Base-by-base conservation (phyloP, 37 sponge, comb jelly and placozoan species). In the Ianthella basta region DNA sequence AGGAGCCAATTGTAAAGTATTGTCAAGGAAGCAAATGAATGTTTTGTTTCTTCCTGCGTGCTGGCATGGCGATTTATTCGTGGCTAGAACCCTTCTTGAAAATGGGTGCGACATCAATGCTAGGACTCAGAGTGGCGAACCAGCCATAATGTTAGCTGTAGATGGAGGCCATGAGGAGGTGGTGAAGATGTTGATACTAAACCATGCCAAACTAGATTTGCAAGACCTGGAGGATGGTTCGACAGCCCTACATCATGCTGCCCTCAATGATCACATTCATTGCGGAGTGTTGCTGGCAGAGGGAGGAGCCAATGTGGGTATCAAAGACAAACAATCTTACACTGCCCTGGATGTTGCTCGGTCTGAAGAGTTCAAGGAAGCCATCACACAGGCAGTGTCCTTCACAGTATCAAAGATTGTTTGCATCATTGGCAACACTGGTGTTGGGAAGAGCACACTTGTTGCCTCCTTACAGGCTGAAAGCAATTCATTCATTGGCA, bases 51-150 rank as follows among this genome's bases (percentile, higher is more conserved):
- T 32, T 73, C 3, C 0, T 38, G 84, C 84, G 0, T 59, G 64
- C 8, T 1, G 16, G 24, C 4, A 21, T 12, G 14, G 21, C 14
- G 73, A 27, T 15, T 4, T 33, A 8, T 32, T 72, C 14, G 73
- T 29, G 1, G 60, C 12, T 40, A 19, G 2, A 18, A 33, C 29
- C 1, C 63, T 33, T 24, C 16, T 25, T 67, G 37, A 32, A 0
- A 34, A 56, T 44, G 84, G 89, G 15, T 88, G 89, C 79, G 89
- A 88, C 29, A 23, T 84, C 0, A 79, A 88, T 68, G 56, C 84
- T 14, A 61, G 53, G 24, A 80, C 77, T 66, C 33, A 79, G 27
- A 32, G 24, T 55, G 84, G 79, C 16, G 4, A 39, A 23, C 79
- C 89, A 27, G 69, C 84, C 4, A 68, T 88, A 4, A 84, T 83